phyloP scores from a whole-genome alignment of 1,140 invertebrate genomes.

The Batillaria attramentaria region DNA sequence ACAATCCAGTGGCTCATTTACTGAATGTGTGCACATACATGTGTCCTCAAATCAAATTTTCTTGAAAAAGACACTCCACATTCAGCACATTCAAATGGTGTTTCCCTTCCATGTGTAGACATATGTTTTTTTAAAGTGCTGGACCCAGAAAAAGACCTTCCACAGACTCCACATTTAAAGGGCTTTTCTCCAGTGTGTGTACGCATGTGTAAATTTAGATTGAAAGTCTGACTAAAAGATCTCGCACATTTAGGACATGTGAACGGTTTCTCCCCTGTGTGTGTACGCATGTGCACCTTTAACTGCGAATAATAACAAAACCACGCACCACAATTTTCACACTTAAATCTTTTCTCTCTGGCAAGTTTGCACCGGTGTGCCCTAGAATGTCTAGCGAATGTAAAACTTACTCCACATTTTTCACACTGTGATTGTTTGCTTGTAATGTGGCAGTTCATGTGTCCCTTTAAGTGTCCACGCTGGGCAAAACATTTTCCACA shows the following conservation, averaged over 20 bases:
- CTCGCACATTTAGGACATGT: not conserved
- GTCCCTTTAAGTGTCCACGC: no score
- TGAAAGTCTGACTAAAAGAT: not conserved
- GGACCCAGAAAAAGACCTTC: not conserved
- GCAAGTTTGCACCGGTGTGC: not conserved
- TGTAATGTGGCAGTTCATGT: no score
- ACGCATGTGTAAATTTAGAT: not conserved
- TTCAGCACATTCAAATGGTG: no score
- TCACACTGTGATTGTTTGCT: no score
- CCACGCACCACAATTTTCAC: not conserved
- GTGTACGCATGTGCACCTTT: not conserved
- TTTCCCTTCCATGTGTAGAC: no score
- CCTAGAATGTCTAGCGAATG: not conserved
- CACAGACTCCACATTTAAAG: not conserved
- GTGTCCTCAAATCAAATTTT: not conserved
- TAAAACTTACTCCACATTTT: no score
- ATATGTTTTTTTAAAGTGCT: no score
- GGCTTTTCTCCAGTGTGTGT: slow-evolving; percentile 5
- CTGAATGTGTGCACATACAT: not conserved
- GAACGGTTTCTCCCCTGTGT: not conserved
- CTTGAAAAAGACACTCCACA: not conserved
- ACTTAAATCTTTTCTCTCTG: not conserved
- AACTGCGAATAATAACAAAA: not conserved
- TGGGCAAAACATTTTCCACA: not conserved
- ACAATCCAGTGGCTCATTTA: not conserved